Conservation (phyloP, 1,140 invertebrate species). For the Drosophila micromelanica region DNA sequence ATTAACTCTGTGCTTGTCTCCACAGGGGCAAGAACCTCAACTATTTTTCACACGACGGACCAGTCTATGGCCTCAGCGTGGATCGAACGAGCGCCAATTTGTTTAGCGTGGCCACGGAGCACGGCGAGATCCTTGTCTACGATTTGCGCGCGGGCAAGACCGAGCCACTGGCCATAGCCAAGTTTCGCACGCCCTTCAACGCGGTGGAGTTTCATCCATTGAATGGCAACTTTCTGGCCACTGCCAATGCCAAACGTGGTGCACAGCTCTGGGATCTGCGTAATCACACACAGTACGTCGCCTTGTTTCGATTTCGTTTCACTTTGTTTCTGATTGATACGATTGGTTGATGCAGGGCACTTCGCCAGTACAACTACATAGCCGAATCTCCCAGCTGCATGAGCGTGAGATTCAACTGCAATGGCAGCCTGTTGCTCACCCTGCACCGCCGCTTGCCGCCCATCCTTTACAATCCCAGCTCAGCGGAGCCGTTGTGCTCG, state of each 20-base stretch:
- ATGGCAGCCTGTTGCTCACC: constrained; percentile 92
- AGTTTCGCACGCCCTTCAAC: constrained; percentile 91
- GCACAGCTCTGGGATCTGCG: constrained; percentile 95
- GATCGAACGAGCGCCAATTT: constrained; percentile 93
- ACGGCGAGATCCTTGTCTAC: constrained; percentile 93
- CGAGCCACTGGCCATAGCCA: constrained; percentile 87
- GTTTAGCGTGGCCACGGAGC: constrained; percentile 95
- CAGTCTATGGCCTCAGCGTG: constrained; percentile 94
- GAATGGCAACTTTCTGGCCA: constrained; percentile 92
- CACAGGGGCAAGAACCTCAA: constrained; percentile 89
- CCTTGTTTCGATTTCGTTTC: rapidly evolving
- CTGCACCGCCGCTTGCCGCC: constrained; percentile 93
- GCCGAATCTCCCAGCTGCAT: constrained; percentile 92
- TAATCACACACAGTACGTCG: constrained; percentile 90
- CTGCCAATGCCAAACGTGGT: constrained; percentile 95
- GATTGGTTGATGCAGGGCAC: constrained; percentile 85
- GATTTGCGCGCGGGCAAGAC: constrained; percentile 85
- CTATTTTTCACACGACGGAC: constrained; percentile 93
- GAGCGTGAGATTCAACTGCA: constrained; percentile 94
- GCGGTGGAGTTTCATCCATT: constrained; percentile 95
- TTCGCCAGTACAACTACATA: constrained; percentile 89
- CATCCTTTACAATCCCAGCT: constrained; percentile 90
- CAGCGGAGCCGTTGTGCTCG: constrained; percentile 89
- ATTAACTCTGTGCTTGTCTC: constrained; percentile 16
- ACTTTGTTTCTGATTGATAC: neutral